Conservation (phyloP, 2,797 vertebrate genomes). For the Gobionotothen gibberifrons region DNA sequence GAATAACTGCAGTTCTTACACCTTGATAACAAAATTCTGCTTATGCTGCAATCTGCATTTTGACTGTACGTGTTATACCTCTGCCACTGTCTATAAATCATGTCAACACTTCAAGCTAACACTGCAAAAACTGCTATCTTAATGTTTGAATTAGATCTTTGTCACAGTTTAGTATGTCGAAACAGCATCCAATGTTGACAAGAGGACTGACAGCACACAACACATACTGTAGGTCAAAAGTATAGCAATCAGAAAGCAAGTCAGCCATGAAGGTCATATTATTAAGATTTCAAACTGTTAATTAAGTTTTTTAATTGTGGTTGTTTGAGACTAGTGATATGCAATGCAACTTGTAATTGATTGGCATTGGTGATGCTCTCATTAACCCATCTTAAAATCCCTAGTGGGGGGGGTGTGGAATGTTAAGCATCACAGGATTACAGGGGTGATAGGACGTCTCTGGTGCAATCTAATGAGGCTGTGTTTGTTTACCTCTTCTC, state of each 20-base stretch:
- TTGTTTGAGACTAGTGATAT: conserved; percentile 29
- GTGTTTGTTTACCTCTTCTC: conserved; percentile 76
- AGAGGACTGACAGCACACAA: conserved; percentile 2
- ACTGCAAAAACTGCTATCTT: conserved; percentile 12
- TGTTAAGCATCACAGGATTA: conserved; percentile 72
- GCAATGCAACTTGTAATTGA: conserved; percentile 45
- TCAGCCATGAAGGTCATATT: conserved; percentile 20
- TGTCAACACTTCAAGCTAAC: conserved; percentile 4
- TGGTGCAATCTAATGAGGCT: conserved; percentile 77
- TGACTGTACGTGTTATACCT: neutral
- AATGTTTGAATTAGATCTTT: conserved; percentile 8
- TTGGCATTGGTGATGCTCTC: conserved; percentile 31
- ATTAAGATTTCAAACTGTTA: conserved; percentile 6
- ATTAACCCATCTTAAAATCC: conserved; percentile 51
- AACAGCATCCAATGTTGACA: conserved; percentile 2
- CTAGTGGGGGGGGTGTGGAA: conserved; percentile 15
- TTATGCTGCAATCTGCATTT: conserved; percentile 1
- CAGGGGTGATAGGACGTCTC: conserved; percentile 69
- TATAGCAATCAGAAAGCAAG: neutral
- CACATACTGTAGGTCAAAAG: neutral
- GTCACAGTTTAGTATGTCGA: neutral
- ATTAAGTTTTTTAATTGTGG: conserved; percentile 17
- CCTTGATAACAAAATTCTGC: neutral
- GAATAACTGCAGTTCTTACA: conserved; percentile 5
- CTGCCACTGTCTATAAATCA: neutral